phyloP scores from a whole-genome alignment of 2,113 vertebrate genomes.

The Pseudonaja textilis region DNA sequence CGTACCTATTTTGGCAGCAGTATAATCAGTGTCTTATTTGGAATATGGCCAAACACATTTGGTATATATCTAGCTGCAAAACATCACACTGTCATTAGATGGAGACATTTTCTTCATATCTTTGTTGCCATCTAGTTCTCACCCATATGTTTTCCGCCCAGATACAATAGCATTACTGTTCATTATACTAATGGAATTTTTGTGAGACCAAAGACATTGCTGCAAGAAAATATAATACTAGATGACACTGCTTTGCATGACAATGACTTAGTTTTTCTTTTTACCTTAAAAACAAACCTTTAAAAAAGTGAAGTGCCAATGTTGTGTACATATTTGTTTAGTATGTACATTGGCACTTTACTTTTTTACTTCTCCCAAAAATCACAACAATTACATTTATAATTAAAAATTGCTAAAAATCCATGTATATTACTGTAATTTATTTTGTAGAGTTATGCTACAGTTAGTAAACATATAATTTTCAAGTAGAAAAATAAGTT shows the following conservation, averaged over 20 bases:
- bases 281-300: not conserved
- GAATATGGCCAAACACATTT: constrained; percentile 7
- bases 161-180: not conserved
- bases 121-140: not conserved
- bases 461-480: not conserved
- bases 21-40: not conserved
- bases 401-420: not conserved
- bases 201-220: not conserved
- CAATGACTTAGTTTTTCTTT: not conserved
- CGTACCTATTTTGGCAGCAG: not conserved
- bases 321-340: too few species aligned
- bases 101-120: not conserved
- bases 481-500: not conserved
- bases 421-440: not conserved
- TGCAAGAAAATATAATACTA: not conserved
- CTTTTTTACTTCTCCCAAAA: not conserved
- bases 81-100: not conserved
- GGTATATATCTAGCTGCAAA: not conserved
- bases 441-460: not conserved
- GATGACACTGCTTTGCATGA: not conserved
- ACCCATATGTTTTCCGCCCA: not conserved
- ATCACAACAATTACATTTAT: not conserved
- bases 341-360: too few species aligned
- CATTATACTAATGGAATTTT: not conserved
- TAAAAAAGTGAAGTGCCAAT: not conserved